Percentiles rank a stretch among this genome's conserved stretches.
phyloP scores from a whole-genome alignment of 2,797 vertebrate species.

The Miichthys miiuy region DNA sequence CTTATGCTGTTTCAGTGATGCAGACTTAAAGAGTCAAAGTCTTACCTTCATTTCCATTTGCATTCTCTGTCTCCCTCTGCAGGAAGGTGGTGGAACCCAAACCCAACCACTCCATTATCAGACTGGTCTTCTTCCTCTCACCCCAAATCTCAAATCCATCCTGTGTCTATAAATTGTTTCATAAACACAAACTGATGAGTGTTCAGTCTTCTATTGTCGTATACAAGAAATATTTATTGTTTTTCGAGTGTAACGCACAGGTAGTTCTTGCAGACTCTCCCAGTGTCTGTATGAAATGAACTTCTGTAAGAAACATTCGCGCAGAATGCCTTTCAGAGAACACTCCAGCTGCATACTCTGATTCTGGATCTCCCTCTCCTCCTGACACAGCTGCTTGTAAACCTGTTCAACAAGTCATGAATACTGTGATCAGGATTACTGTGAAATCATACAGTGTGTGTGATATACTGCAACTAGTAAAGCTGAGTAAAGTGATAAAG shows the following conservation, averaged over 20 bases:
- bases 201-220: background rate
- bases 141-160: slow-evolving; percentile 57
- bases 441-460: background rate
- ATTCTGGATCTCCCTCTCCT: slow-evolving; percentile 73
- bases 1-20: background rate
- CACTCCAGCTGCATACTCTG: slow-evolving; percentile 82
- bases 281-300: slow-evolving; percentile 86
- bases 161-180: slow-evolving; percentile 70
- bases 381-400: slow-evolving; percentile 74
- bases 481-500: background rate
- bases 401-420: slow-evolving; percentile 77
- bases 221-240: background rate
- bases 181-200: slow-evolving; percentile 1
- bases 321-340: slow-evolving; percentile 84
- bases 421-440: background rate
- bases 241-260: slow-evolving; percentile 67
- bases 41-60: slow-evolving; percentile 81
- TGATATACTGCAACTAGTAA: background rate
- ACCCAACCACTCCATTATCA: slow-evolving; percentile 92
- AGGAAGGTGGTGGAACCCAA: slow-evolving; percentile 80
- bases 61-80: slow-evolving; percentile 70
- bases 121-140: slow-evolving; percentile 61
- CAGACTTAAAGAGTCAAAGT: background rate
- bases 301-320: slow-evolving; percentile 78
- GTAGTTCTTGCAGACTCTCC: slow-evolving; percentile 77